phyloP scores from a whole-genome alignment of 2,113 vertebrate species.

The Eupsittula cactorum region DNA sequence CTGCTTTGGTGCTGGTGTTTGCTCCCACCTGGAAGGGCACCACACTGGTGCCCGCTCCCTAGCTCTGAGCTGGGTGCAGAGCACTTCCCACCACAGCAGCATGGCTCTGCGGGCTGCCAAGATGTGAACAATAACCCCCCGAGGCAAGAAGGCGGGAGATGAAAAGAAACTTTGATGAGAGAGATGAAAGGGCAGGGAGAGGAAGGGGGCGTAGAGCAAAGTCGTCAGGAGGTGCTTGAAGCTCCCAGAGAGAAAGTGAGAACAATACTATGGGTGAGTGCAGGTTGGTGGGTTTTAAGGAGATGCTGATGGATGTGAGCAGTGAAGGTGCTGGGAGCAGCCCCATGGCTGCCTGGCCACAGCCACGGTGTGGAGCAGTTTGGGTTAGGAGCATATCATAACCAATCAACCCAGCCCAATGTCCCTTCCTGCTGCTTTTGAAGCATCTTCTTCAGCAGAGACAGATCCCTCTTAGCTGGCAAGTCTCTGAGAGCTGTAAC shows the following conservation, averaged over 20 bases:
- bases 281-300: not conserved
- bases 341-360: not conserved
- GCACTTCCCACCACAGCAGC: not conserved
- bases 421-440: not conserved
- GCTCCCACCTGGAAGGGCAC: not conserved
- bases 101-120: accelerated
- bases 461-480: not conserved
- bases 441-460: not conserved
- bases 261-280: not conserved
- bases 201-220: not conserved
- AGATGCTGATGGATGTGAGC: not conserved
- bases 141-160: not conserved
- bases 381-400: not conserved
- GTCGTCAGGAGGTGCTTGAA: not conserved
- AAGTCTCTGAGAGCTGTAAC: not conserved
- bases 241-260: not conserved
- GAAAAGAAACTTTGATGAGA: slow-evolving; percentile 6
- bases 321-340: not conserved
- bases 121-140: not conserved
- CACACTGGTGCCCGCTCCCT: accelerated
- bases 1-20: accelerated
- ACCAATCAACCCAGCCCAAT: not conserved
- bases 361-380: not conserved
- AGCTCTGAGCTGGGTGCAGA: not conserved
- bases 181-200: not conserved